Percentiles rank a stretch among this genome's conserved stretches.
Conservation (phyloP, 2,888 invertebrate genomes). For the Fissipunctia ypsillon region DNA sequence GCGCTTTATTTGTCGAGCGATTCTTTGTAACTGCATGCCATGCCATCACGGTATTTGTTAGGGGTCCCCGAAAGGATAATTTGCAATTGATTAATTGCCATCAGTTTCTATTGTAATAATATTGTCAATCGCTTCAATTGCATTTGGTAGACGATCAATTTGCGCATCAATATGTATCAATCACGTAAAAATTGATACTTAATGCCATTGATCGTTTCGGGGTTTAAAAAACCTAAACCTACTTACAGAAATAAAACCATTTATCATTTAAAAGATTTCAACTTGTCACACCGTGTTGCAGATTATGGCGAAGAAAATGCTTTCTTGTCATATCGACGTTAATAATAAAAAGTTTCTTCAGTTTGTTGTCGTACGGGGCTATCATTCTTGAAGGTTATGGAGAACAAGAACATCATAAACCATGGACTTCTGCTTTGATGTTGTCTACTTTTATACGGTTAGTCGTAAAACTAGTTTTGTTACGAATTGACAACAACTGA, state of each 20-base stretch:
- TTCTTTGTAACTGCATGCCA: slow-evolving; percentile 60
- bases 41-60: slow-evolving; percentile 33
- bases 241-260: too few species aligned
- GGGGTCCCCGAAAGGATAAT: too few species aligned
- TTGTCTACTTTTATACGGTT: slow-evolving; percentile 42
- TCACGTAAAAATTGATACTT: too few species aligned
- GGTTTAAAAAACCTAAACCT: too few species aligned
- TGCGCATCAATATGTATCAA: too few species aligned
- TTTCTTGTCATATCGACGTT: slow-evolving; percentile 10
- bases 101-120: too few species aligned
- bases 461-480: slow-evolving; percentile 28
- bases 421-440: slow-evolving; percentile 41
- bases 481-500: slow-evolving; percentile 21
- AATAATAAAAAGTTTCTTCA: slow-evolving; percentile 19
- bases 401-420: slow-evolving; percentile 27
- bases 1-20: slow-evolving; percentile 67
- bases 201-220: too few species aligned
- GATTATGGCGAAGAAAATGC: background rate
- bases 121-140: too few species aligned
- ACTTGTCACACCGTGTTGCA: slow-evolving; percentile 28
- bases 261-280: slow-evolving; percentile 29
- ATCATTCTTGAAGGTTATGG: slow-evolving; percentile 23
- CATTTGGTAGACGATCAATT: too few species aligned
- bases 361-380: background rate
- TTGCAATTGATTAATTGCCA: too few species aligned